Percentiles rank a stretch among this genome's conserved stretches.
These are phyloP conservation scores for Euplexia lucipara DNA, from an alignment of 2,888 invertebrate species.

Conservation along the genomic window DNA sequence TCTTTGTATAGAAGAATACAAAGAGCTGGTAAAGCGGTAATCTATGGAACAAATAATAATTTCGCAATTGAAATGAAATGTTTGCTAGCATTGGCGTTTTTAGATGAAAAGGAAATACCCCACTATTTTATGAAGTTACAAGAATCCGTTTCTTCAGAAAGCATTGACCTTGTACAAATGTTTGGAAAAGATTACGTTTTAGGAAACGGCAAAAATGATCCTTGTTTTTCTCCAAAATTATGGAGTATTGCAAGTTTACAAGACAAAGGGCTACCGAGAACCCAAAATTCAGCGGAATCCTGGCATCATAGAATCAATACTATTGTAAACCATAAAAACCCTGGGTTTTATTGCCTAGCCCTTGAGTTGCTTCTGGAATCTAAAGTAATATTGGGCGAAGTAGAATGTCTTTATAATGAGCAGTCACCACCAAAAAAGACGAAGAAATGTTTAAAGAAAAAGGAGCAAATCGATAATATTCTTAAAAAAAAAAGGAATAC, in stretches of 20 bases:
- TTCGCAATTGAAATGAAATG: slow-evolving; percentile 6
- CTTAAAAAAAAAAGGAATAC: not conserved
- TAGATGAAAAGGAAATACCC: not conserved
- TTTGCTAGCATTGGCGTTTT: slow-evolving; percentile 11
- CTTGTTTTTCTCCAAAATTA: not conserved
- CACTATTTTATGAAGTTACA: slow-evolving; percentile 11
- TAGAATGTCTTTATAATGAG: not conserved
- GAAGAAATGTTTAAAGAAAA: not conserved
- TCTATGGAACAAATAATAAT: not conserved
- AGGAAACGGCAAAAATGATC: not conserved
- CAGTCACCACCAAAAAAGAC: not conserved
- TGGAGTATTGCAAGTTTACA: slow-evolving; percentile 14
- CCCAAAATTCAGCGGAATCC: slow-evolving; percentile 9
- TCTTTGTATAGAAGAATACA: slow-evolving; percentile 7
- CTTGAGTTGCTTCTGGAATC: slow-evolving; percentile 6
- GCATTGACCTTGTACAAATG: not conserved
- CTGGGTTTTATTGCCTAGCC: slow-evolving; percentile 10
- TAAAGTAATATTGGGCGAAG: not conserved
- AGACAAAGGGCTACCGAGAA: not conserved
- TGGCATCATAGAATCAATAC: slow-evolving; percentile 1
- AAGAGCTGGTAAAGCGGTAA: slow-evolving; percentile 5
- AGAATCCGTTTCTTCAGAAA: not conserved
- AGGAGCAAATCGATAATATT: not conserved
- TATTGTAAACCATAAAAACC: not conserved
- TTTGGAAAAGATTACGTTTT: slow-evolving; percentile 17